A percentile compares a stretch with the other conserved stretches of the same genome.
phyloP scores from a whole-genome alignment of 2,888 invertebrate genomes.

The Spicauda simplicius region DNA sequence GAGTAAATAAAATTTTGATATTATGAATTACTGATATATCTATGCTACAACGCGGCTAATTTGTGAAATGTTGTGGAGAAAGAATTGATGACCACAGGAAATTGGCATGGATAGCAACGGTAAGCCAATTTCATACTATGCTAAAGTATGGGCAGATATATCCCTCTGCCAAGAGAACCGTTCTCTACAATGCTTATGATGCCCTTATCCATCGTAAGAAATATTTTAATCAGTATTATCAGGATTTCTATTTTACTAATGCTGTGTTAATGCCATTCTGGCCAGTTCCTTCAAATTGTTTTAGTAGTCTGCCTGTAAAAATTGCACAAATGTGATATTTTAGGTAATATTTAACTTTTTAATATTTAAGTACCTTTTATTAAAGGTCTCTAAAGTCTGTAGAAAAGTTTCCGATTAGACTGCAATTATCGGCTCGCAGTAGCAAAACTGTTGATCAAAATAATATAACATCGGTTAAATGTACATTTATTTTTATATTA shows the following conservation, averaged over 20 bases:
- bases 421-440: slow-evolving; percentile 20
- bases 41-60: no score
- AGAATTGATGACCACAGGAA: no score
- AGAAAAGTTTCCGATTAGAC: slow-evolving; percentile 14
- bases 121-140: no score
- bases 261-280: slow-evolving; percentile 2
- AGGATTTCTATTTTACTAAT: not conserved
- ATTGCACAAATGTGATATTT: slow-evolving; percentile 76
- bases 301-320: slow-evolving; percentile 51
- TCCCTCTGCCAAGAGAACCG: no score
- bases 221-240: not conserved
- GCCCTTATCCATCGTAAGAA: not conserved
- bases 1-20: no score
- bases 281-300: slow-evolving; percentile 4
- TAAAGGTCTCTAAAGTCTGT: slow-evolving; percentile 24
- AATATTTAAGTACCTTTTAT: slow-evolving; percentile 19
- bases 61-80: no score
- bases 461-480: not conserved
- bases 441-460: slow-evolving; percentile 6
- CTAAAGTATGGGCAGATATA: no score
- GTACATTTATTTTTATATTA: not conserved
- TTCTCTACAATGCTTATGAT: no score
- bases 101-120: no score
- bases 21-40: no score
- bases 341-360: slow-evolving; percentile 61